Conservation (phyloP, 2,888 invertebrate species). For the Lissonota sp. region DNA sequence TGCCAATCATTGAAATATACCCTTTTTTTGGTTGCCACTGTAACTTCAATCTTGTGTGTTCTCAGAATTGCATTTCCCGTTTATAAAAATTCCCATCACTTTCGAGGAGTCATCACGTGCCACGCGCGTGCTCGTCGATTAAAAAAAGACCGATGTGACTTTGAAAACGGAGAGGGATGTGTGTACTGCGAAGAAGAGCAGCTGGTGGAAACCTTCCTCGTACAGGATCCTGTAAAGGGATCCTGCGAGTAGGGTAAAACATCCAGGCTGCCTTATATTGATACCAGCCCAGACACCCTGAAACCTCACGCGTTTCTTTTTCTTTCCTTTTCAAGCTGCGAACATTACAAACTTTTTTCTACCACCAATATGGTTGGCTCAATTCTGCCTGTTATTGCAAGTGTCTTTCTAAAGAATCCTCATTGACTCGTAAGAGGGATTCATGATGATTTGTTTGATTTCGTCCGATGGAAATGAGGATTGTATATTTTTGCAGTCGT, state of each 20-base stretch:
- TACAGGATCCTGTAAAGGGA: slow-evolving; percentile 63
- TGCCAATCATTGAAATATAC: neutral
- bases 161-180: slow-evolving; percentile 33
- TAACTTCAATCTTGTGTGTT: neutral
- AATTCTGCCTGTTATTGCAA: neutral
- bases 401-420: neutral
- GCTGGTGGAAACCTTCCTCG: slow-evolving; percentile 62
- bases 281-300: slow-evolving; percentile 39
- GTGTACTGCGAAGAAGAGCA: slow-evolving; percentile 32
- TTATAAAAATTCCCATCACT: slow-evolving; percentile 9
- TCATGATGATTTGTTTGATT: too few species aligned
- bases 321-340: slow-evolving; percentile 1
- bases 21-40: too few species aligned
- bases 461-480: too few species aligned
- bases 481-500: too few species aligned
- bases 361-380: too few species aligned
- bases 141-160: slow-evolving; percentile 10
- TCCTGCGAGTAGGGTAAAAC: slow-evolving; percentile 16
- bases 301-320: slow-evolving; percentile 59
- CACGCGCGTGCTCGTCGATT: slow-evolving; percentile 11
- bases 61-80: neutral
- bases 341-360: too few species aligned
- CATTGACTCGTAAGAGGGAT: too few species aligned
- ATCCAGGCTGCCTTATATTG: slow-evolving; percentile 11
- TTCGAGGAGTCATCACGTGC: neutral